Base-by-base conservation (phyloP, 2,797 vertebrate genomes). In the Prunella strophiata region DNA sequence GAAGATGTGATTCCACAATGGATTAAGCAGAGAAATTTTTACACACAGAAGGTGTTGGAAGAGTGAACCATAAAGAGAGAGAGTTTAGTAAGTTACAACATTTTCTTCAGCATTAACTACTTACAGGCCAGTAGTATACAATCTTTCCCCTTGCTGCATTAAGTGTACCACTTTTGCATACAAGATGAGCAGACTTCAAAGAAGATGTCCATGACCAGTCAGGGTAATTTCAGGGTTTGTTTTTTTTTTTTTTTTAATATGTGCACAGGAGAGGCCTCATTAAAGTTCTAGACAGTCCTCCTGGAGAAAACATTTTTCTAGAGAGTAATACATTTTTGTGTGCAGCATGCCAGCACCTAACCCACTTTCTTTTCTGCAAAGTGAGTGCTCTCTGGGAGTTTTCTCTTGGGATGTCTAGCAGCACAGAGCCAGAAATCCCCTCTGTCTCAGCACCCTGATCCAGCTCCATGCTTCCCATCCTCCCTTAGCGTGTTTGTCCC, bases 21-120 rank as follows among this genome's bases (percentile, higher is more conserved):
- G 57, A 83, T 92, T 89, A 85, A 92, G 52, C 52, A 87, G 63
- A 76, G 9, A 30, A 80, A 57, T 25, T 74, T 93, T 91, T 83
- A 55, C 10, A 51, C 42, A 43, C 52, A 58, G 25, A 54, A 93
- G 34, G 27, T 45, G 29, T 74, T 92, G 79, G 85, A 93, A 94
- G 27, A 36, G n/a, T 52, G 59, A 92, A 36, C 32, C 2, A 0
- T 70, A 84, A 75, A 88, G 21, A 78, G 27, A 45, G 13, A 68
- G 21, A 77, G 58, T 70, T 92, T 62, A 78, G 27, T 74, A 72
- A 78, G 36, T 45, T 79, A 34, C n/a, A 57, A 75, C 27, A 48
- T 32, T 71, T 50, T 68, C 68, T 91, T 43, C 13, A 67, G 47
- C 36, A 16, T 70, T 84, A 78, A 70, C 82, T 52, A 6, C 45